Base-by-base conservation (phyloP, 92 coral and sea anemone genomes). In the Umimayanthus chanpuru region DNA sequence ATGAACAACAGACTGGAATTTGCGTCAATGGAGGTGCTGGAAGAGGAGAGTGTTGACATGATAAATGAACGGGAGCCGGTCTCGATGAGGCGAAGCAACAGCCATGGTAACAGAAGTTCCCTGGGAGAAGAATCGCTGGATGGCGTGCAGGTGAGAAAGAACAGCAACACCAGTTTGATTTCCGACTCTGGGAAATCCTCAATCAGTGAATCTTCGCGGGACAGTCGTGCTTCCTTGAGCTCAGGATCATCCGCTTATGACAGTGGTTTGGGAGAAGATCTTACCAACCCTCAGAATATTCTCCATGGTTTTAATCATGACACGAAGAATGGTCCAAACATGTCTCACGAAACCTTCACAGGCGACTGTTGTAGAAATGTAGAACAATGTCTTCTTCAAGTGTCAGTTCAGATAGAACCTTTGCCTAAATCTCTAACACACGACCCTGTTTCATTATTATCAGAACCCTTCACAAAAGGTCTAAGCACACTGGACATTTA, bases 251-350 rank as follows among this genome's bases (percentile, higher is more conserved):
- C 49, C 47, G 41, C 77, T 67, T 67, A 50, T 32, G 87, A 83
- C 40, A 83, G 87, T 29, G 87, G 87, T 21, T 5, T 83, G 1
- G 87, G 87, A 73, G 87, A 83, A 44, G 87, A 83, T 0, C 25
- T 83, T 53, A 4, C 21, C 8, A 75, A 16, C 79, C 79, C 53
- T 9, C 25, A 4, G 44, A 36, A 75, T 6, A 43, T 0, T 14
- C 10, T 9, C 12, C 10, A 4, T 39, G 77, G 58, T 76, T 6
- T 21, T 16, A 20, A 30, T 43, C n/a, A 9, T 36, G 77, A 20
- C 14, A 16, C 41, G 38, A 83, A 43, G n/a, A 47, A 14, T 12
- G 5, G 55, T 9, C 10, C 29, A 16, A 68, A n/a, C 14, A 9
- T 4, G 21, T 70, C 66, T 6, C 76, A 58, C 9, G 73, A 58